Conservation (phyloP, 2,113 vertebrate genomes). For the Thermophis baileyi region DNA sequence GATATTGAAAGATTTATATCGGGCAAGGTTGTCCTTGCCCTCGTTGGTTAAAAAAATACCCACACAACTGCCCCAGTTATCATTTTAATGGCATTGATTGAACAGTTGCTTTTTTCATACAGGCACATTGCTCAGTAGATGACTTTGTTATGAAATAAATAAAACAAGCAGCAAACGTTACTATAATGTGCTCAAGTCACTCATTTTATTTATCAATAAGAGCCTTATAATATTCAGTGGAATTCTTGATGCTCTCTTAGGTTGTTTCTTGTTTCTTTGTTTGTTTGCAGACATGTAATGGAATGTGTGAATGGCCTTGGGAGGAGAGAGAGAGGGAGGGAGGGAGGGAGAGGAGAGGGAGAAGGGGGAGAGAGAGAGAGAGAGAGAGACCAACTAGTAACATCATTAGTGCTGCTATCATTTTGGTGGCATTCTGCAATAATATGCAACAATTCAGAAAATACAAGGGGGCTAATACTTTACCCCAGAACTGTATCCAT, state of each 20-base stretch:
- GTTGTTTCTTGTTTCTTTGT: background rate
- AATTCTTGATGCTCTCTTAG: background rate
- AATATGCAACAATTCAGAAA: background rate
- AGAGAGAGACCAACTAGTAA: too few relatives aligned
- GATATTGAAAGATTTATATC: background rate
- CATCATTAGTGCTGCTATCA: background rate
- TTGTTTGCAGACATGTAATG: background rate
- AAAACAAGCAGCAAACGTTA: background rate
- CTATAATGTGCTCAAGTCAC: background rate
- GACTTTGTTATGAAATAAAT: background rate
- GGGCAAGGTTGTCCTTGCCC: background rate
- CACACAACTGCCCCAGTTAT: background rate
- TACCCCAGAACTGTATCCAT: background rate
- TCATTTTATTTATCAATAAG: background rate
- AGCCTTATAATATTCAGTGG: background rate
- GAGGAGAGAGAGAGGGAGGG: too few relatives aligned
- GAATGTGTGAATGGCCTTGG: too few relatives aligned
- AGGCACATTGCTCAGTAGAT: background rate
- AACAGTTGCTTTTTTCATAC: background rate
- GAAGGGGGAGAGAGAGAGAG: too few relatives aligned
- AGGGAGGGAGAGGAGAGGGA: too few relatives aligned
- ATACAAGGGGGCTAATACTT: background rate
- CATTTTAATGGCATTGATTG: background rate
- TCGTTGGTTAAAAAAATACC: background rate
- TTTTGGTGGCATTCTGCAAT: background rate